phyloP scores from a whole-genome alignment of 1,140 invertebrate species.

The Copidosoma floridanum region DNA sequence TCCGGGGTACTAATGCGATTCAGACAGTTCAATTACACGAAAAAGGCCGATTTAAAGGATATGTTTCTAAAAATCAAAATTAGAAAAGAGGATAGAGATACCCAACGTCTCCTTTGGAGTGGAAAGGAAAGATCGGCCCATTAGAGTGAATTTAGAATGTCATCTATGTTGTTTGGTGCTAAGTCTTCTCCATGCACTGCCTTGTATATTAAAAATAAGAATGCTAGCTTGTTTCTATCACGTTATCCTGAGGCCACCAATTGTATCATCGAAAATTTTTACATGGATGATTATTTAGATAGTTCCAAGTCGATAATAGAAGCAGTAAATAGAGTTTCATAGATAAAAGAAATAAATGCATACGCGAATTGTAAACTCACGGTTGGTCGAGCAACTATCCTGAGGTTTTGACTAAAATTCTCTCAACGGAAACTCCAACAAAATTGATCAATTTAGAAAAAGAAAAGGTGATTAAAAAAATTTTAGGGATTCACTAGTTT shows the following conservation, averaged over 20 bases:
- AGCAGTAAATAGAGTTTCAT: neutral
- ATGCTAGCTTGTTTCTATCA: neutral
- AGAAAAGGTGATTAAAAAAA: neutral
- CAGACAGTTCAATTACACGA: neutral
- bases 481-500: neutral
- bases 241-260: neutral
- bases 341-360: conserved; percentile 12
- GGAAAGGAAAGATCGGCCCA: neutral
- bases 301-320: neutral
- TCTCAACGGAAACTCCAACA: neutral
- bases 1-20: neutral
- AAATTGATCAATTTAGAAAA: neutral
- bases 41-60: neutral
- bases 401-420: too few relatives aligned
- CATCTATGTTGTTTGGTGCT: conserved; percentile 42
- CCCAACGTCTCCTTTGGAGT: neutral
- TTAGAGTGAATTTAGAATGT: conserved; percentile 42
- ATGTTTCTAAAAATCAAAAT: neutral
- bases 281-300: conserved; percentile 41
- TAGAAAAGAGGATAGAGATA: neutral
- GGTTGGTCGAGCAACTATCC: too few relatives aligned
- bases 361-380: neutral
- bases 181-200: conserved; percentile 40
- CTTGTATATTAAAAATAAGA: conserved; percentile 16
- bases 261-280: conserved; percentile 27